Conservation (phyloP, 2,888 invertebrate genomes). For the Hedychridium roseum region DNA sequence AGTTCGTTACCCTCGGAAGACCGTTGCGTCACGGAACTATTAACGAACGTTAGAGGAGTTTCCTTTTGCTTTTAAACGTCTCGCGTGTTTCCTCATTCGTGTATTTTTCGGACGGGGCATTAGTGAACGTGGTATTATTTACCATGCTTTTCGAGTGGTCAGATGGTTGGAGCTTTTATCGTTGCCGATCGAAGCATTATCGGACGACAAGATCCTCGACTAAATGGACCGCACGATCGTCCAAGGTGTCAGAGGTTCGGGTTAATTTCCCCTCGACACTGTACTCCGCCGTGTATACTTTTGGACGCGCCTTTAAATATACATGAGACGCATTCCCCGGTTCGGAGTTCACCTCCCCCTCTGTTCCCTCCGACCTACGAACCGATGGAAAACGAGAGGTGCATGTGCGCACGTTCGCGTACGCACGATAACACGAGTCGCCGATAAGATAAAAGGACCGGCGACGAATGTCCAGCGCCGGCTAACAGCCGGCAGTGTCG, state of each 20-base stretch:
- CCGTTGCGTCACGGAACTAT: too few relatives aligned
- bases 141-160: too few relatives aligned
- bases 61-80: too few relatives aligned
- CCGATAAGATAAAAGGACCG: slow-evolving; percentile 10
- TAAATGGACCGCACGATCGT: slow-evolving; percentile 22
- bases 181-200: slow-evolving; percentile 37
- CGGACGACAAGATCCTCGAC: slow-evolving; percentile 30
- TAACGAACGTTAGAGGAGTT: too few relatives aligned
- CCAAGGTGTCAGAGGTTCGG: slow-evolving; percentile 12
- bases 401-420: slow-evolving; percentile 20
- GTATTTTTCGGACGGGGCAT: too few relatives aligned
- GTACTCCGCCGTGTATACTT: slow-evolving; percentile 1
- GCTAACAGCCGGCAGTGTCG: too few relatives aligned
- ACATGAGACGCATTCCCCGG: slow-evolving; percentile 36
- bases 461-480: neutral
- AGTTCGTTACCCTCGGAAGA: neutral
- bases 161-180: too few relatives aligned
- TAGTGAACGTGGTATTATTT: too few relatives aligned
- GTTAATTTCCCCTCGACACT: slow-evolving; percentile 4
- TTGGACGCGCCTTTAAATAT: slow-evolving; percentile 37
- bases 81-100: too few relatives aligned
- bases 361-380: neutral
- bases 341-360: slow-evolving; percentile 2
- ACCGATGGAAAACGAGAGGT: neutral
- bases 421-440: slow-evolving; percentile 27